These are phyloP conservation scores for Puffinus mauretanicus DNA, from an alignment of 2,113 vertebrate species.

Conservation along the genomic window DNA sequence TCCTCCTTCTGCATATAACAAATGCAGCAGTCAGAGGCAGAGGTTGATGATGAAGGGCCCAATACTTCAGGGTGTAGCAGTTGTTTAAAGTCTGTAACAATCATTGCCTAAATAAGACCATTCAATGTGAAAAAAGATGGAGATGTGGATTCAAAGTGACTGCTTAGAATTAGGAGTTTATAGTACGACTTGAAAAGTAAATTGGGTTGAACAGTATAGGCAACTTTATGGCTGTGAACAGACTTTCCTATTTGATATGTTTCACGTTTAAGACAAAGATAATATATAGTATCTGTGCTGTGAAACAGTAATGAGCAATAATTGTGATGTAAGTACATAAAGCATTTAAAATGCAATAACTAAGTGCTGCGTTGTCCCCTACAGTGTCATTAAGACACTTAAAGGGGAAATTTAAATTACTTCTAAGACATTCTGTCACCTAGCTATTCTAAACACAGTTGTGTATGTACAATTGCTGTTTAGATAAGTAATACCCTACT, in stretches of 20 bases:
- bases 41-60: background rate
- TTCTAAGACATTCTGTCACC: background rate
- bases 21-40: background rate
- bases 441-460: background rate
- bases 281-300: background rate
- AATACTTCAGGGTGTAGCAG: background rate
- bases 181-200: background rate
- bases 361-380: background rate
- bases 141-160: background rate
- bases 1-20: background rate
- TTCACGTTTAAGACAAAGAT: background rate
- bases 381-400: background rate
- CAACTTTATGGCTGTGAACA: background rate
- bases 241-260: background rate
- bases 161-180: background rate
- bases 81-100: background rate
- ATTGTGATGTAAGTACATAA: background rate
- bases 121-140: background rate
- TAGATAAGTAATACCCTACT: background rate
- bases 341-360: background rate
- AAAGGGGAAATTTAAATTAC: background rate
- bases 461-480: background rate
- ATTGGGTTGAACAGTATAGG: background rate
- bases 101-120: background rate
- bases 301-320: background rate